Evolutionary conservation across 2,888 invertebrate species (phyloP).

Genomic region (Athalia rosae): DNA sequence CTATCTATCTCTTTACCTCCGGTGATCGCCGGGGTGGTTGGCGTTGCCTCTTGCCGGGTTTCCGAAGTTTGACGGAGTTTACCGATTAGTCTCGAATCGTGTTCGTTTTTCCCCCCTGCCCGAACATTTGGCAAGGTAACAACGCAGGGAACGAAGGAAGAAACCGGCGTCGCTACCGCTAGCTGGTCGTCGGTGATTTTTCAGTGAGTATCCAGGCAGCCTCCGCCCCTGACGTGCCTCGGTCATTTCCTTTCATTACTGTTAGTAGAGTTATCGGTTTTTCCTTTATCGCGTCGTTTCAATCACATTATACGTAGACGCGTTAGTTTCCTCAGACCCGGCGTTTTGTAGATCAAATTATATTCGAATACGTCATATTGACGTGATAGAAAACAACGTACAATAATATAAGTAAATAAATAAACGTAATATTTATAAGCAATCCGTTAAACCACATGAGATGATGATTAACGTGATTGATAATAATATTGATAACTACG

Average conservation of each 20-base stretch:
- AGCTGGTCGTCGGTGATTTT: not conserved
- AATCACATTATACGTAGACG: too few species aligned
- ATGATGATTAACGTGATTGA: not conserved
- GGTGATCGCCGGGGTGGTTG: constrained; percentile 21
- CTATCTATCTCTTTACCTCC: too few species aligned
- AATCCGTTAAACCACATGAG: not conserved
- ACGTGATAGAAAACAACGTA: not conserved
- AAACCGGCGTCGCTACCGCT: too few species aligned
- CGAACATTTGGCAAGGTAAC: constrained; percentile 16
- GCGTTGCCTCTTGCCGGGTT: not conserved
- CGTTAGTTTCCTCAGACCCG: too few species aligned
- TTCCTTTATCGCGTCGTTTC: constrained; percentile 11
- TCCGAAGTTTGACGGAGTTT: too few species aligned
- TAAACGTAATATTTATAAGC: not conserved
- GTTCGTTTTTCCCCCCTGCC: too few species aligned
- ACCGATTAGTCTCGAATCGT: too few species aligned
- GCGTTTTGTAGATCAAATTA: too few species aligned
- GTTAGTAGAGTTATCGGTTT: constrained; percentile 57
- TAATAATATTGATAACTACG: not conserved
- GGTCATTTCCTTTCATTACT: constrained; percentile 67
- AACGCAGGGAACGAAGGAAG: not conserved
- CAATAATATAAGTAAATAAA: not conserved
- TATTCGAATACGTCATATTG: not conserved
- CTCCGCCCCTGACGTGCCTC: constrained; percentile 66
- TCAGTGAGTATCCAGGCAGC: constrained; percentile 66